Evolutionary conservation across 1,140 invertebrate genomes (phyloP), one percentile per base, ranked within the genome.

Genomic region (Lordiphosa collinella): DNA sequence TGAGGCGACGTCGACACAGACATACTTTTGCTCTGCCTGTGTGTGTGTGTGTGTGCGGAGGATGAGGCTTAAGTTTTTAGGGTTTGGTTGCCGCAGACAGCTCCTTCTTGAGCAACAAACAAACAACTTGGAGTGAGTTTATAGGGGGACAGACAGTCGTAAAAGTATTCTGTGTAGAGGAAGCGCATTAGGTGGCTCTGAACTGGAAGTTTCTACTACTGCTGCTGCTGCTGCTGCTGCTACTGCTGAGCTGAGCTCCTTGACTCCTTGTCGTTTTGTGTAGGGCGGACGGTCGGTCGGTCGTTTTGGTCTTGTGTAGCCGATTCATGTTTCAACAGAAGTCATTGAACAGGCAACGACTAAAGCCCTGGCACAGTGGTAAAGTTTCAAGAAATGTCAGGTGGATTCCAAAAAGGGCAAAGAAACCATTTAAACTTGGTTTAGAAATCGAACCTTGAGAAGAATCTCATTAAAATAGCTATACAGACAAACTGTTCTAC

Each of bases 271-370:
- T 18, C 41, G 35, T 56, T n/a, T n/a, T n/a, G n/a, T n/a, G n/a
- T n/a, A n/a, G n/a, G n/a, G n/a, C n/a, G n/a, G n/a, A n/a, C n/a
- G n/a, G n/a, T n/a, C n/a, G 4, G 22, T 7, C 5, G 22, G 22
- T 25, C 22, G 22, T 25, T 25, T 25, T 69, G 34, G 22, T 68
- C 56, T 74, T 82, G 62, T 82, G 78, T 84, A 69, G 78, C 72
- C 78, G 78, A 84, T 82, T 82, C 78, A 82, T 84, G 78, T 85
- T 75, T 85, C 59, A 71, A 43, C 52, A 67, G 56, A 86, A 84
- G 84, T 84, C 84, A 76, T 84, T 86, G 73, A 86, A 86, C 84
- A 86, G 82, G 71, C 78, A 61, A 68, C 74, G 55, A 74, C 71
- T n/a, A 66, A 50, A 66, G 48, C 62, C 53, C 7, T 2, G 40